A percentile compares a stretch with the other conserved stretches of the same genome.
Conservation (phyloP, 2,888 invertebrate species). For the Amblyteles armatorius region DNA sequence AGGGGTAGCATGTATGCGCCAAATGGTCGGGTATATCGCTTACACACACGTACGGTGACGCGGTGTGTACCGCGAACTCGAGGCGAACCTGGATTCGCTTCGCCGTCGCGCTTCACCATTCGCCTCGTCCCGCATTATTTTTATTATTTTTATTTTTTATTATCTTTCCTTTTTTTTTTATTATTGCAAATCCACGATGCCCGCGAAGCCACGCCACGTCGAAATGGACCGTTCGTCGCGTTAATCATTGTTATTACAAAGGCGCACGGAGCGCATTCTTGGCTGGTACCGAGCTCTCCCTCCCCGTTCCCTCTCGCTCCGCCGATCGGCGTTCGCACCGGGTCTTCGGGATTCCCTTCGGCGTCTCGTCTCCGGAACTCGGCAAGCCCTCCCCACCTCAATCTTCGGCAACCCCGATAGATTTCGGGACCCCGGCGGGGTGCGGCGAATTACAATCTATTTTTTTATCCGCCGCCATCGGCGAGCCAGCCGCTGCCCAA, state of each 20-base stretch:
- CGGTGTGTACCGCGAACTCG: not conserved
- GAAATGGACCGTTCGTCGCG: constrained; percentile 79
- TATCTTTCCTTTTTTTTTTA: constrained; percentile 26
- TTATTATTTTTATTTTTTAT: constrained; percentile 57
- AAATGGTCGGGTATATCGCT: not conserved
- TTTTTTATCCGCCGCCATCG: constrained; percentile 66
- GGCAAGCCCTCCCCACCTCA: constrained; percentile 7
- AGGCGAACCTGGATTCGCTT: constrained; percentile 41
- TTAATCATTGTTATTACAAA: constrained; percentile 83
- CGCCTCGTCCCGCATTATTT: constrained; percentile 34
- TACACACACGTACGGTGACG: not conserved
- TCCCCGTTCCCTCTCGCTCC: not conserved
- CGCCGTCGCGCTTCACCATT: constrained; percentile 46
- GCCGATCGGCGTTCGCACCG: constrained; percentile 16
- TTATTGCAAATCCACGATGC: constrained; percentile 32
- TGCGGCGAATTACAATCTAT: constrained; percentile 76
- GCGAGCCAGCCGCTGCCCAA: constrained; percentile 73
- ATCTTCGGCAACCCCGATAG: constrained; percentile 67
- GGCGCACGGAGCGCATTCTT: constrained; percentile 70
- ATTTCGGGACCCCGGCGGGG: constrained; percentile 69
- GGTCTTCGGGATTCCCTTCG: constrained; percentile 40
- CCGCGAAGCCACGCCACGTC: constrained; percentile 67
- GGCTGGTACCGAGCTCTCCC: constrained; percentile 48
- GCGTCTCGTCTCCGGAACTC: constrained; percentile 29
- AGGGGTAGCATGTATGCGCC: constrained; percentile 10